Evolutionary conservation across 2,888 invertebrate species (phyloP).

Genomic region (Metellina segmentata): DNA sequence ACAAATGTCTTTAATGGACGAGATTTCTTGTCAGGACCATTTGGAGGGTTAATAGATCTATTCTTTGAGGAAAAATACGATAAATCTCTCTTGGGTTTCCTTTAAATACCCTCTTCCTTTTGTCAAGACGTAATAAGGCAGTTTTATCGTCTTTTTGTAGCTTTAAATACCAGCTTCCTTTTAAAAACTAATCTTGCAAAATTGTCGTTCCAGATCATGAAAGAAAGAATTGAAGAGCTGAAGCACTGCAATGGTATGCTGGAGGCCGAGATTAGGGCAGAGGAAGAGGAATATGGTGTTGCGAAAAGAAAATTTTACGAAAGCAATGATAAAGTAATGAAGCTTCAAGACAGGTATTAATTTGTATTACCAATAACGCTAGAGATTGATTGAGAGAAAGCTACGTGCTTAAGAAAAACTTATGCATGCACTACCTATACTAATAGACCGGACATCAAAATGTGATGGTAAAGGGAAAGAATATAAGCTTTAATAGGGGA

Average conservation of each 20-base stretch:
- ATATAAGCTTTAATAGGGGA: too few relatives aligned
- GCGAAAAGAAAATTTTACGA: slow-evolving; percentile 56
- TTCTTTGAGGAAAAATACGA: too few relatives aligned
- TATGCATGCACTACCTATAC: background rate
- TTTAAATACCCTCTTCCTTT: too few relatives aligned
- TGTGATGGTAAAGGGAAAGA: too few relatives aligned
- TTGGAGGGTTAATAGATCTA: too few relatives aligned
- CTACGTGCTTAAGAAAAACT: background rate
- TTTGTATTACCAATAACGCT: background rate
- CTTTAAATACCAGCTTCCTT: too few relatives aligned
- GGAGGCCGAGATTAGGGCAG: slow-evolving; percentile 58
- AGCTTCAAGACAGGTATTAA: slow-evolving; percentile 58
- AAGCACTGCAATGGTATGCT: slow-evolving; percentile 58
- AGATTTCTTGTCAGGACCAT: too few relatives aligned
- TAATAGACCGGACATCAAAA: too few relatives aligned
- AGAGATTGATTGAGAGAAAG: background rate
- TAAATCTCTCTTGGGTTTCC: too few relatives aligned
- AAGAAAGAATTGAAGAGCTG: slow-evolving; percentile 62
- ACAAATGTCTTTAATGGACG: too few relatives aligned
- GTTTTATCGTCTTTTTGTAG: too few relatives aligned
- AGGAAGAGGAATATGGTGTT: slow-evolving; percentile 40
- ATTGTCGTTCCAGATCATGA: slow-evolving; percentile 56
- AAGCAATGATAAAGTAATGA: slow-evolving; percentile 42
- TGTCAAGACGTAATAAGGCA: too few relatives aligned
- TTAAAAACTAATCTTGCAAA: background rate